These are phyloP conservation scores for Turritopsis rubra DNA, from an alignment of 30 jellyfish, hydroid and myxozoan genomes.

Conservation along the genomic window DNA sequence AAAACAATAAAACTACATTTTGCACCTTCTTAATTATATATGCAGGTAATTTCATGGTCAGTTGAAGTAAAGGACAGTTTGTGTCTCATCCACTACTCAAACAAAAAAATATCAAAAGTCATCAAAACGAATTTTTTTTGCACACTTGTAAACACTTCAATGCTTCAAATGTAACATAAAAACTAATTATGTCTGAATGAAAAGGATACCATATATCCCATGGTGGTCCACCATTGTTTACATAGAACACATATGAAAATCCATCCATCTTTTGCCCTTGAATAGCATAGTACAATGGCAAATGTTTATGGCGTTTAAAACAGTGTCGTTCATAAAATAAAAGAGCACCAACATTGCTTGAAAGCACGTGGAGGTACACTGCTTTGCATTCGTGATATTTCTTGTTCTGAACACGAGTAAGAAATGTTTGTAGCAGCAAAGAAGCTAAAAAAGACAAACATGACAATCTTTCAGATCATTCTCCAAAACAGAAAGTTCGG, in stretches of 20 bases:
- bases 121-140: too few species aligned
- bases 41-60: too few species aligned
- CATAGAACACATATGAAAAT: constrained; percentile 58
- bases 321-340: constrained; percentile 65
- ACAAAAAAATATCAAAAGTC: too few species aligned
- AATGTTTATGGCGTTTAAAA: constrained; percentile 56
- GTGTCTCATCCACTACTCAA: too few species aligned
- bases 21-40: too few species aligned
- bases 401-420: constrained; percentile 49
- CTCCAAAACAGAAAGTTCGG: not conserved
- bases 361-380: constrained; percentile 86
- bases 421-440: constrained; percentile 61
- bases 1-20: too few species aligned
- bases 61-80: too few species aligned
- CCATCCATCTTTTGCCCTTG: constrained; percentile 85
- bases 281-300: constrained; percentile 70
- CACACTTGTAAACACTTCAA: not conserved
- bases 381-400: constrained; percentile 66
- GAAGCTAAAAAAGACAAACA: constrained; percentile 52
- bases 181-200: too few species aligned
- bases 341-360: constrained; percentile 70
- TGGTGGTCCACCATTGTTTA: constrained; percentile 91
- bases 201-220: constrained; percentile 85
- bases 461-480: not conserved
- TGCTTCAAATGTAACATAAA: too few species aligned